A percentile compares a stretch with the other conserved stretches of the same genome.
phyloP scores from a whole-genome alignment of 2,888 invertebrate species.

The Himalopsyche anomala region DNA sequence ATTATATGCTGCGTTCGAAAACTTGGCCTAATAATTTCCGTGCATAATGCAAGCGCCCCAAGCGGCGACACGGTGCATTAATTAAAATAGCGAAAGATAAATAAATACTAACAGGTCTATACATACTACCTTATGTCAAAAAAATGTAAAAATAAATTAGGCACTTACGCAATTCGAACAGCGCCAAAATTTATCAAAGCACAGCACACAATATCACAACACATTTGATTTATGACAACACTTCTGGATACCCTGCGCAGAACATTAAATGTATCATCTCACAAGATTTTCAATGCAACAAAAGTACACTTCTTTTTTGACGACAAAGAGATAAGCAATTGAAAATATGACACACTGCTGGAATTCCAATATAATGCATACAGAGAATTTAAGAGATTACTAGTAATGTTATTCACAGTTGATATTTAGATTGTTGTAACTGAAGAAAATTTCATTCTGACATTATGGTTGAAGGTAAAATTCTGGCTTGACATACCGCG shows the following conservation, averaged over 20 bases:
- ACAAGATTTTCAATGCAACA: conserved; percentile 7
- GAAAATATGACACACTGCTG: neutral
- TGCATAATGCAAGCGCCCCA: conserved; percentile 27
- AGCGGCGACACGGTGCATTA: conserved; percentile 1
- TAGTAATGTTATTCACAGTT: conserved; percentile 8
- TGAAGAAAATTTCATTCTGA: conserved; percentile 16
- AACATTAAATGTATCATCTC: conserved; percentile 27
- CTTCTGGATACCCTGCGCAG: conserved; percentile 36
- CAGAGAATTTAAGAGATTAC: neutral
- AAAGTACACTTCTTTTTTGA: conserved; percentile 20
- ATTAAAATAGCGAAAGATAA: conserved; percentile 41
- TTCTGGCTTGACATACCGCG: conserved; percentile 14
- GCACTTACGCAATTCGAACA: conserved; percentile 54
- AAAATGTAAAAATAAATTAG: conserved; percentile 50
- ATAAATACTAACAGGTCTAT: conserved; percentile 46
- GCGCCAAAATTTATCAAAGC: conserved; percentile 16
- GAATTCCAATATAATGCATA: neutral
- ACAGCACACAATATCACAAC: conserved; percentile 23
- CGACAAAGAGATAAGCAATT: neutral
- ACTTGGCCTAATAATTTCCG: neutral
- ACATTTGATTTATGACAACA: conserved; percentile 36
- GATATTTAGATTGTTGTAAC: neutral
- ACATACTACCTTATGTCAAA: conserved; percentile 11
- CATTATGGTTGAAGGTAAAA: conserved; percentile 22
- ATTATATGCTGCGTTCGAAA: neutral